phyloP scores from a whole-genome alignment of 2,888 invertebrate species.

The Lochmaea capreae region DNA sequence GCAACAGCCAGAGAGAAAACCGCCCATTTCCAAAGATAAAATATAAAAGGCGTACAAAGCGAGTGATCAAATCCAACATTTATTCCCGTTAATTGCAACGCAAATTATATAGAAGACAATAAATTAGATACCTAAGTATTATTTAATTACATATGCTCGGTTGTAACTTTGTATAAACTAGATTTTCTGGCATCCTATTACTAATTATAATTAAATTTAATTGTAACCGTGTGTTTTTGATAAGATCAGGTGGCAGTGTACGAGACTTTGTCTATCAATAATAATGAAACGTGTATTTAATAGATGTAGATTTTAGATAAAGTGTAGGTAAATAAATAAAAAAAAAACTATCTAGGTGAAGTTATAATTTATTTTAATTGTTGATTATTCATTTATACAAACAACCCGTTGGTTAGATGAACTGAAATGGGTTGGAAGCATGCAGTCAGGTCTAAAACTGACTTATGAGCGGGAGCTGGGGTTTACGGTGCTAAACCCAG shows the following conservation, averaged over 20 bases:
- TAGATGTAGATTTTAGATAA: conserved; percentile 9
- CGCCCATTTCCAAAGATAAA: conserved; percentile 53
- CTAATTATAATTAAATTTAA: conserved; percentile 58
- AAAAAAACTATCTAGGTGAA: conserved; percentile 7
- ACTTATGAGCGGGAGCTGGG: too few species aligned
- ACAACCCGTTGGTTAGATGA: too few species aligned
- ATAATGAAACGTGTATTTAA: conserved; percentile 21
- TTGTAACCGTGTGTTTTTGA: conserved; percentile 51
- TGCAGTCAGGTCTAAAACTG: too few species aligned
- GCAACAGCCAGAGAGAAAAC: conserved; percentile 46
- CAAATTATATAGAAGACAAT: conserved; percentile 64
- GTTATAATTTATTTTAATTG: neutral
- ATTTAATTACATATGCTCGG: conserved; percentile 62
- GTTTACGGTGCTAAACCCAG: too few species aligned
- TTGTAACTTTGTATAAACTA: conserved; percentile 44
- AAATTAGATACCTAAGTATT: conserved; percentile 65
- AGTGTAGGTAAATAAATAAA: neutral
- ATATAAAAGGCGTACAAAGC: conserved; percentile 52
- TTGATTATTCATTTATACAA: too few species aligned
- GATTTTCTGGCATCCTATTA: conserved; percentile 57
- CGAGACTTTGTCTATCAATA: conserved; percentile 52
- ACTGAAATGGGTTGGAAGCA: too few species aligned
- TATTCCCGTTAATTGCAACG: conserved; percentile 61
- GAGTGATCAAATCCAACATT: conserved; percentile 57
- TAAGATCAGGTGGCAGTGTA: conserved; percentile 53